Base-by-base conservation (phyloP, 2,888 invertebrate genomes). In the Chloromyia formosa region DNA sequence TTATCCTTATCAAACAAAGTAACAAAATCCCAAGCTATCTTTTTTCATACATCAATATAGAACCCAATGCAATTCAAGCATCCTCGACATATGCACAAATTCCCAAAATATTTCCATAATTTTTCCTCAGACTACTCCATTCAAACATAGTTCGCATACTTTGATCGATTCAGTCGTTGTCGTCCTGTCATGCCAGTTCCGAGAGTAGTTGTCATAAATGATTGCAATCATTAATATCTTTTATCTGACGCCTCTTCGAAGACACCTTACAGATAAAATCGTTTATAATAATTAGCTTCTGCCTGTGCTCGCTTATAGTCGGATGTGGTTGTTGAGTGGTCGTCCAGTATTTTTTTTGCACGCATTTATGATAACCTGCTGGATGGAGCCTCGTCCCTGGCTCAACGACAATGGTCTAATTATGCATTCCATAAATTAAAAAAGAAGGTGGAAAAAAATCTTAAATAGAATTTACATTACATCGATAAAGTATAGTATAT, bases 391-490 rank as follows among this genome's bases (percentile, higher is more conserved):
- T 40, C 27, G 40, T 40, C 35, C 40, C n/a, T 16, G 16, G 18
- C 35, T 16, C 16, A 16, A 40, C 40, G 14, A 40, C 62, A 62
- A 62, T 62, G 62, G 53, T 10, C 64, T 22, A 54, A 69, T 69
- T 69, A 69, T 69, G 53, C 40, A 69, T 69, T 69, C 68, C 54
- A 69, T 69, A 69, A 69, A 69, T 54, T 69, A 69, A 69, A 69
- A 1, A 27, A 54, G 42, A 35, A 35, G 7, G 7, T n/a, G n/a
- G n/a, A 23, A 60, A 60, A 60, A 62, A 62, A 62, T 49, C 12
- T 49, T 35, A 35, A 35, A 35, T 35, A 62, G 40, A 62, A 42
- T 62, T 62, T 62, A 22, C 60, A 60, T 60, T 60, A 23, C 27
- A 60, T 60, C 14, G 22, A 60, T 60, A n/a, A 23, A 60, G 22